Conservation (phyloP, 1,140 invertebrate species). For the Dendroctonus valens region DNA sequence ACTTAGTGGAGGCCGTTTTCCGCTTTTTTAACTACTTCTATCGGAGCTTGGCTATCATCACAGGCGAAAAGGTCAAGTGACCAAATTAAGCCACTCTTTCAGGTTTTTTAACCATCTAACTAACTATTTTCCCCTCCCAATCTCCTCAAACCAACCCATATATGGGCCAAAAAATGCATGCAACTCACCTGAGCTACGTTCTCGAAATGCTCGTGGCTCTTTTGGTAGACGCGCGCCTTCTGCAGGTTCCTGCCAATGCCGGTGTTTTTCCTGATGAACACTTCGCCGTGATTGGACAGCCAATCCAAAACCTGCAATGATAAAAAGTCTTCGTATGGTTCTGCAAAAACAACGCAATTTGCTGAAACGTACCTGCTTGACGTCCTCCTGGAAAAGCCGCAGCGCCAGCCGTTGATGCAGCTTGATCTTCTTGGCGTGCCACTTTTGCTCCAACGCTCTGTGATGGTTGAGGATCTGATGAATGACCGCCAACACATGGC, state of each 20-base stretch:
- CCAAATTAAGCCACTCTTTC: too few species aligned
- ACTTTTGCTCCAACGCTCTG: constrained; percentile 85
- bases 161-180: background rate
- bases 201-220: constrained; percentile 98
- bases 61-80: too few species aligned
- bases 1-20: too few species aligned
- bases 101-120: too few species aligned
- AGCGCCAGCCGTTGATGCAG: constrained; percentile 91
- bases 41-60: too few species aligned
- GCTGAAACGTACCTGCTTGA: constrained; percentile 64
- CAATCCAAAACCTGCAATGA: constrained; percentile 85
- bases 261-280: constrained; percentile 94
- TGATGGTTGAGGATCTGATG: constrained; percentile 95
- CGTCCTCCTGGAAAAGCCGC: constrained; percentile 92
- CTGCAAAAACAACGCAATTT: background rate
- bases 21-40: too few species aligned
- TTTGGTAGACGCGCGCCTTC: constrained; percentile 92
- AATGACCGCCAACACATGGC: constrained; percentile 85
- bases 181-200: constrained; percentile 87
- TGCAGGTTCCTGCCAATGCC: constrained; percentile 93
- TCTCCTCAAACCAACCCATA: too few species aligned
- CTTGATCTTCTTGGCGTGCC: constrained; percentile 91
- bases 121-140: too few species aligned
- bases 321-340: constrained; percentile 18
- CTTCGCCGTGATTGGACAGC: constrained; percentile 98